Conservation (phyloP, 2,113 vertebrate species). For the Podarcis raffonei region DNA sequence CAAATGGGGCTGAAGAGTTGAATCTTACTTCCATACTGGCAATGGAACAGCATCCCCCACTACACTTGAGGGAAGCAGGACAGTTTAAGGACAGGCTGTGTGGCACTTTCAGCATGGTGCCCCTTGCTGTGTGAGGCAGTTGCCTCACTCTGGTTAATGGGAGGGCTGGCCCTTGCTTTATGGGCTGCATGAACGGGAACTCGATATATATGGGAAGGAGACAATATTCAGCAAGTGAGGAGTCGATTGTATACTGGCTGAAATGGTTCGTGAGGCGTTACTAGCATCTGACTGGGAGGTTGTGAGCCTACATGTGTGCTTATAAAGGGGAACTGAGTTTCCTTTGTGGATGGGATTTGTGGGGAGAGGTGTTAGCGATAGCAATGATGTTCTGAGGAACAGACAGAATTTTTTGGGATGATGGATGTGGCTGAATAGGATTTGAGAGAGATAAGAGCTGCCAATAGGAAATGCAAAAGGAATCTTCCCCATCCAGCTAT, state of each 20-base stretch:
- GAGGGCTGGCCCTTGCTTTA: no score
- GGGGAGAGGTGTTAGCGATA: background rate
- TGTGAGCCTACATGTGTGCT: background rate
- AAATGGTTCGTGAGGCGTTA: background rate
- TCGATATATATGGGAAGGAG: background rate
- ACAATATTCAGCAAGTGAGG: no score
- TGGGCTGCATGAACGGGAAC: background rate
- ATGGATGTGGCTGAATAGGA: background rate
- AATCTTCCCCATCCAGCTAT: background rate
- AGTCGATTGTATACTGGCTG: background rate
- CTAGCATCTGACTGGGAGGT: background rate
- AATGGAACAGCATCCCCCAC: no score
- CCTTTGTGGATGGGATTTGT: background rate
- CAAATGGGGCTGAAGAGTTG: no score
- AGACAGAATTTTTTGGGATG: background rate
- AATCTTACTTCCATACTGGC: no score
- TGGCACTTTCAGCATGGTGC: no score
- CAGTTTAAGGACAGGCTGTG: no score
- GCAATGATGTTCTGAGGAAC: background rate
- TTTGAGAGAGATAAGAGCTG: background rate
- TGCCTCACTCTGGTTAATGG: no score
- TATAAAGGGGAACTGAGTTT: background rate
- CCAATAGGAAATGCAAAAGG: background rate
- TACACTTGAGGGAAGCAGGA: no score
- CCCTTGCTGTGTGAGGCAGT: no score